Percentiles rank a stretch among this genome's conserved stretches.
phyloP scores from a whole-genome alignment of 1,140 invertebrate genomes.

The Callitettix versicolor region DNA sequence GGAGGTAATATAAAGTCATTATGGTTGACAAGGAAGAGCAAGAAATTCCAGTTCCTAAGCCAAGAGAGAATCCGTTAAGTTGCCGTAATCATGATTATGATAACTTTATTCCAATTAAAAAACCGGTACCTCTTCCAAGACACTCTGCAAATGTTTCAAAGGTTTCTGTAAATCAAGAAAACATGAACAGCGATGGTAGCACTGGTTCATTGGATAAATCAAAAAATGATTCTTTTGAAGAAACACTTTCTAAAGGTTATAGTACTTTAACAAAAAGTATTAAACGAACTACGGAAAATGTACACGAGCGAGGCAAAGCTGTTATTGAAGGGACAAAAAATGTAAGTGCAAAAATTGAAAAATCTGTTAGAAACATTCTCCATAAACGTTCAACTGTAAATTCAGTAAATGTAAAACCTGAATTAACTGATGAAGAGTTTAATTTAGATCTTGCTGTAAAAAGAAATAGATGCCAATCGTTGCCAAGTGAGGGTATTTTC shows the following conservation, averaged over 20 bases:
- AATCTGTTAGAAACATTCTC: slow-evolving; percentile 23
- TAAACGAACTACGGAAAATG: slow-evolving; percentile 20
- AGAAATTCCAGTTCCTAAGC: background rate
- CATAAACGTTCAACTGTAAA: slow-evolving; percentile 16
- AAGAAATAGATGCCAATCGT: slow-evolving; percentile 31
- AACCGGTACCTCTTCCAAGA: slow-evolving; percentile 19
- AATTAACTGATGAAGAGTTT: slow-evolving; percentile 3
- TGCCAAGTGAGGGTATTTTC: slow-evolving; percentile 37
- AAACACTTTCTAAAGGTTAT: slow-evolving; percentile 9
- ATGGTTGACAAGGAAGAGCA: no score
- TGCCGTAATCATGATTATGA: background rate
- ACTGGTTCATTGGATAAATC: background rate
- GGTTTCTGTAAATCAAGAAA: background rate
- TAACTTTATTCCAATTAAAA: slow-evolving; percentile 6
- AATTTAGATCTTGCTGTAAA: slow-evolving; percentile 19
- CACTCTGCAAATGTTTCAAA: background rate
- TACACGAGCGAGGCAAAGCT: slow-evolving; percentile 24
- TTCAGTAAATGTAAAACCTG: background rate
- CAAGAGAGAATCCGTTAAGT: slow-evolving; percentile 1
- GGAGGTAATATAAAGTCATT: no score
- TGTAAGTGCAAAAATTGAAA: slow-evolving; percentile 24
- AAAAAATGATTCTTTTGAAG: background rate
- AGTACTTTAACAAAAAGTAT: slow-evolving; percentile 16
- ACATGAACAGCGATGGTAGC: background rate
- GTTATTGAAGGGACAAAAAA: slow-evolving; percentile 26